Evolutionary conservation across 2,797 vertebrate species (phyloP).

Genomic region (Anomalospiza imberbis): DNA sequence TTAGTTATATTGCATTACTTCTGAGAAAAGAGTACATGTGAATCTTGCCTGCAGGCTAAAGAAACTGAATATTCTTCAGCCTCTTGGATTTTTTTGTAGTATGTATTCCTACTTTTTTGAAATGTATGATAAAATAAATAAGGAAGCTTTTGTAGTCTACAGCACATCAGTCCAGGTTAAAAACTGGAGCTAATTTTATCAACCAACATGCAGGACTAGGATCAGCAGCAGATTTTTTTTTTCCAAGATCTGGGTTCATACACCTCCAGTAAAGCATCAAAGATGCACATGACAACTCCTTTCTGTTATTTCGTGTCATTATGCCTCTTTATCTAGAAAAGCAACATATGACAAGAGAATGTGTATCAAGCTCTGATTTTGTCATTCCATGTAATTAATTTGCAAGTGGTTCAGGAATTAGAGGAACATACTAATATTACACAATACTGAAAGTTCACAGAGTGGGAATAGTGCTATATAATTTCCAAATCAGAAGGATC

Average conservation of each 20-base stretch:
- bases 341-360: neutral
- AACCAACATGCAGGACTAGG: neutral
- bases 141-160: neutral
- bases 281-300: neutral
- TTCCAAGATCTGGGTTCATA: neutral
- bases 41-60: neutral
- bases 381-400: neutral
- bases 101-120: neutral
- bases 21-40: neutral
- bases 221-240: neutral
- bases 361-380: neutral
- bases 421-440: neutral
- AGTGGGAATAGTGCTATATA: neutral
- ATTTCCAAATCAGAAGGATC: slow-evolving; percentile 26
- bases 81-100: neutral
- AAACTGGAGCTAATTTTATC: neutral
- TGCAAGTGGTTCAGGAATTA: neutral
- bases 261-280: neutral
- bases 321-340: neutral
- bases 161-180: neutral
- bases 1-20: neutral
- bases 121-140: neutral
- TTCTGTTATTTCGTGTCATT: neutral
- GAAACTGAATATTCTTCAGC: neutral
- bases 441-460: neutral